A percentile compares a stretch with the other conserved stretches of the same genome.
phyloP scores from a whole-genome alignment of 1,140 invertebrate species.

The Leptoteleia sp. region DNA sequence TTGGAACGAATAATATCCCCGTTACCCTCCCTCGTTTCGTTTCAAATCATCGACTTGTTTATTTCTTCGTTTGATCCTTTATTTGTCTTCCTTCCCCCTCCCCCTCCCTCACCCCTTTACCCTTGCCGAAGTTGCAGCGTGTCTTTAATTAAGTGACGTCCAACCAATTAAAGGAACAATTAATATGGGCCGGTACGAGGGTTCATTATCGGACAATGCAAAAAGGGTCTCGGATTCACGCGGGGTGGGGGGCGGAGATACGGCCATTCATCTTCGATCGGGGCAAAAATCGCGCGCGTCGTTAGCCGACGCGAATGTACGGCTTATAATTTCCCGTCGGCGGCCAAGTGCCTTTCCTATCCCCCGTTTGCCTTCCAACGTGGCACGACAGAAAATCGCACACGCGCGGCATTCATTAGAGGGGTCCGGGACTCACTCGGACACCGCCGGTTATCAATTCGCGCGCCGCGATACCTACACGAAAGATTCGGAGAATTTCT shows the following conservation, averaged over 20 bases:
- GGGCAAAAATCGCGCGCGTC: constrained; percentile 39
- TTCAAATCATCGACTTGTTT: no score
- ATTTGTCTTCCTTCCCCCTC: no score
- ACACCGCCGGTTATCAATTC: constrained; percentile 64
- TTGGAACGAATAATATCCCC: no score
- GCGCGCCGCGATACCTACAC: constrained; percentile 51
- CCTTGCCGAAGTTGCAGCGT: no score
- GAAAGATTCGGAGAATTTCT: constrained; percentile 64
- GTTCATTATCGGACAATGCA: constrained; percentile 23
- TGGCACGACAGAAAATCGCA: constrained; percentile 48
- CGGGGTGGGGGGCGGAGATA: no score
- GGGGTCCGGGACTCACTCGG: constrained; percentile 29
- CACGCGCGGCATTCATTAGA: constrained; percentile 63
- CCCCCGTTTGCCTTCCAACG: constrained; percentile 22
- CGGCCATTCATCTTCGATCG: constrained; percentile 17
- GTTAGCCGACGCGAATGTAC: constrained; percentile 36
- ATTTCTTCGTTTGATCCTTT: no score
- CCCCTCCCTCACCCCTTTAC: no score
- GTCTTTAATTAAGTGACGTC: constrained; percentile 3
- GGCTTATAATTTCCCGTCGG: constrained; percentile 53
- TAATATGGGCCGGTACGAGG: no score
- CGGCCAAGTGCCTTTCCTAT: constrained; percentile 42
- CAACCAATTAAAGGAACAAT: not conserved
- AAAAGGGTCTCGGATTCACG: constrained; percentile 1
- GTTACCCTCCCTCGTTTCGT: no score